A percentile compares a stretch with the other conserved stretches of the same genome.
Conservation (phyloP, 2,797 vertebrate species). For the Bradypodion ventrale region DNA sequence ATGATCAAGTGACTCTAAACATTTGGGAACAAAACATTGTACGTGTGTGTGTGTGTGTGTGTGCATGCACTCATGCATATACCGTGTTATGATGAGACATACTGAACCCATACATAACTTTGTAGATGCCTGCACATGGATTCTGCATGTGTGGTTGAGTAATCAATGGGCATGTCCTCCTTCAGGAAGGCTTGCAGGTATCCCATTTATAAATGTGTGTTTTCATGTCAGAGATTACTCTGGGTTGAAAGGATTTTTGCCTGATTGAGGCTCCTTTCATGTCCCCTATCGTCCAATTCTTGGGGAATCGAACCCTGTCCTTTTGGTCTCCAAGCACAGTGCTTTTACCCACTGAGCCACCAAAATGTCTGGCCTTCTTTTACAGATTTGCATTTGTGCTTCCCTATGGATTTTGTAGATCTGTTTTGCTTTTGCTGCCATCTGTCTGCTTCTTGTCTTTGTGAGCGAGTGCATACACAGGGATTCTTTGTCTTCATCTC, state of each 20-base stretch:
- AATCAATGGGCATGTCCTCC: neutral
- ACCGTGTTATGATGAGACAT: neutral
- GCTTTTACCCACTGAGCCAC: too few species aligned
- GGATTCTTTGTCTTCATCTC: constrained; percentile 2
- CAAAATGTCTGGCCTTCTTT: neutral
- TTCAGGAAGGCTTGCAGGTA: neutral
- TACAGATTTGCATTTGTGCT: neutral
- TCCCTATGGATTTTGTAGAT: too few species aligned
- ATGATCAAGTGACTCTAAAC: neutral
- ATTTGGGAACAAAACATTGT: too few species aligned
- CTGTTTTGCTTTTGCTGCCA: neutral
- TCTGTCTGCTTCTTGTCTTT: neutral
- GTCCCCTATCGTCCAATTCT: too few species aligned
- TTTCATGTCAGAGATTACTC: too few species aligned
- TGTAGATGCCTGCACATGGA: neutral
- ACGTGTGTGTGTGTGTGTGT: too few species aligned
- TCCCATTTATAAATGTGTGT: neutral
- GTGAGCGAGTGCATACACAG: neutral
- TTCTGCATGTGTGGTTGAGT: neutral
- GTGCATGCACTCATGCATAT: too few species aligned
- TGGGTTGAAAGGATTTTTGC: too few species aligned
- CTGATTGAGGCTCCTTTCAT: too few species aligned
- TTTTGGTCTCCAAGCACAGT: too few species aligned
- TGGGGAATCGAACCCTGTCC: too few species aligned
- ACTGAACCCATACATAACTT: neutral